These are phyloP conservation scores for Calypte anna DNA, from an alignment of 2,113 vertebrate genomes.

Conservation along the genomic window DNA sequence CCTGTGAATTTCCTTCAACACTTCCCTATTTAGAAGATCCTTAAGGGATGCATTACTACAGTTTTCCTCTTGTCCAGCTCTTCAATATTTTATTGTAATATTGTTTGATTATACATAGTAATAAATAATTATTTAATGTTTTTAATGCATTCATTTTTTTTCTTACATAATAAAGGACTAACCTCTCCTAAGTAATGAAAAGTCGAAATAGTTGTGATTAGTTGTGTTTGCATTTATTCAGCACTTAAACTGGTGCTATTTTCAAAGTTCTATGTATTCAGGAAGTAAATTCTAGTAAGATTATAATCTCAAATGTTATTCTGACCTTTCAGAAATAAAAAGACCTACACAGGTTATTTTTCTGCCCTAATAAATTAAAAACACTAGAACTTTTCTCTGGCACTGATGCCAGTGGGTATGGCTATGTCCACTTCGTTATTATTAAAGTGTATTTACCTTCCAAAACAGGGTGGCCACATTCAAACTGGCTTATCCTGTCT, in stretches of 20 bases:
- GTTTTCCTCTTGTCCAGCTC: not conserved
- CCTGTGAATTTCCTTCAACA: constrained; percentile 15
- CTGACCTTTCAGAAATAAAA: constrained; percentile 3
- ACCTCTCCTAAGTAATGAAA: not conserved
- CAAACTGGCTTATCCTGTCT: not conserved
- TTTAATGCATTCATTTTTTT: not conserved
- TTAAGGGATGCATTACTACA: not conserved
- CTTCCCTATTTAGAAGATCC: not conserved
- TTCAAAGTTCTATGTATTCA: not conserved
- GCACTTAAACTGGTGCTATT: not conserved
- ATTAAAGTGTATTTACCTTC: not conserved
- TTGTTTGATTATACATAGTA: not conserved
- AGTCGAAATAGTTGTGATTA: not conserved
- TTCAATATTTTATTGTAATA: not conserved
- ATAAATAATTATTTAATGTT: not conserved
- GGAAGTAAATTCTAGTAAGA: not conserved
- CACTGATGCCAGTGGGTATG: not conserved
- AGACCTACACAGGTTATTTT: not conserved
- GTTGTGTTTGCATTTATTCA: not conserved
- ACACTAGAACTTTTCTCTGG: not conserved
- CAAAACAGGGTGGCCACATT: not conserved
- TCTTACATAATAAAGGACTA: not conserved
- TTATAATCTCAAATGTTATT: not conserved
- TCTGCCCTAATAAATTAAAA: not conserved
- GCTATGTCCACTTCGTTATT: not conserved